Evolutionary conservation across 2,113 vertebrate species (phyloP), one percentile per base, ranked within the genome.

Genomic region (Mionectes macconnelli): DNA sequence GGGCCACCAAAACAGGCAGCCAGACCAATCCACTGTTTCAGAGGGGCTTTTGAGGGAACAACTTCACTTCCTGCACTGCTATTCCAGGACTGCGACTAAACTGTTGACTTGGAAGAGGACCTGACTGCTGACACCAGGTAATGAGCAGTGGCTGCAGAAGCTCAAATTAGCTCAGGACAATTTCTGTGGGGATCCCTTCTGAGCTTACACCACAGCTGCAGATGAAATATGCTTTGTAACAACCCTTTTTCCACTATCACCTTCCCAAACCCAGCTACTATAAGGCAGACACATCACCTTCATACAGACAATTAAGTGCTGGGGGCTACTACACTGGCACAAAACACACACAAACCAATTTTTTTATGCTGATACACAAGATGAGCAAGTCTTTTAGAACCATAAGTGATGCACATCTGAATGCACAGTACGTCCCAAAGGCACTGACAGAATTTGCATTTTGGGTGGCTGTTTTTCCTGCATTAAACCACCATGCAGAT

Each of bases 291-390:
- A 74, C 0, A 0, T 27, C 12, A 3, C 47, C 62, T 84, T 67
- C 69, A 77, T 17, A 55, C 21, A 63, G 14, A 19, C 16, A 78
- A 23, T 55, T 49, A 62, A 64, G n/a, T 74, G 23, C 52, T 78
- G n/a, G 15, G 50, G 17, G 37, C 55, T 62, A 57, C 40, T 57
- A 5, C 8, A 74, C 35, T 2, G 14, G 84, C 25, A 45, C 0
- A 0, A 90, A 80, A 69, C 6, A 66, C 0, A 4, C n/a, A 70
- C 0, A 2, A 73, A 44, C 7, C 20, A 33, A 6, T 42, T 86
- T 62, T 45, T 45, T 45, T 49, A 72, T 52, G 73, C 14, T 69
- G 25, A 91, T 13, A 69, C 18, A 55, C 22, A 74, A 63, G 27
- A 83, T 37, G 15, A 23, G 16, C 6, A 9, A 78, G 23, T 64